Percentiles rank a stretch among this genome's conserved stretches.
These are phyloP conservation scores for Clistopyga incitator DNA, from an alignment of 2,888 invertebrate species.

Conservation along the genomic window DNA sequence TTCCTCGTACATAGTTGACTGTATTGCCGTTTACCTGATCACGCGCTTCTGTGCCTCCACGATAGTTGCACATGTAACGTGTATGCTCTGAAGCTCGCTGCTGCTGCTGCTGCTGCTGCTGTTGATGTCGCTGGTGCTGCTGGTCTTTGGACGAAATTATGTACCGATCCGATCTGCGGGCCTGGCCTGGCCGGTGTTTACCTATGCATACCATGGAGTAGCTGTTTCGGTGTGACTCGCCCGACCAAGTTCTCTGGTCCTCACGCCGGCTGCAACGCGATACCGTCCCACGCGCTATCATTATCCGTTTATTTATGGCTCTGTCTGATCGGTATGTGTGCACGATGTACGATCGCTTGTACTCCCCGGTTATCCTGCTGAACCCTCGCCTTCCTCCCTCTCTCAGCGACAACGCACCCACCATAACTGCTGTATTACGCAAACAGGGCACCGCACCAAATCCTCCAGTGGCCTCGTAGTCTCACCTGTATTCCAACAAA, in stretches of 20 bases:
- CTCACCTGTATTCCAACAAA: neutral
- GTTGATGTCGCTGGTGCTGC: slow-evolving; percentile 1
- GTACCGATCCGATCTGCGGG: slow-evolving; percentile 72
- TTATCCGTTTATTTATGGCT: slow-evolving; percentile 80
- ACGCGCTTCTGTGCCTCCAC: neutral
- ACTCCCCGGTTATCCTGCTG: slow-evolving; percentile 70
- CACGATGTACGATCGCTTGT: slow-evolving; percentile 71
- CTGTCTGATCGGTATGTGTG: slow-evolving; percentile 65
- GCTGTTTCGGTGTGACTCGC: slow-evolving; percentile 49
- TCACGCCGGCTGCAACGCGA: slow-evolving; percentile 41
- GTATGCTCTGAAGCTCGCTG: slow-evolving; percentile 29
- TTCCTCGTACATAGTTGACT: slow-evolving; percentile 12
- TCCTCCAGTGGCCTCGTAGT: neutral
- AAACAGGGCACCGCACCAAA: neutral
- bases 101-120: slow-evolving; percentile 18
- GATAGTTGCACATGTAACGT: slow-evolving; percentile 37
- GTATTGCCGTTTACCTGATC: slow-evolving; percentile 22
- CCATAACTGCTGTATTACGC: slow-evolving; percentile 21
- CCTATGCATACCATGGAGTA: slow-evolving; percentile 56
- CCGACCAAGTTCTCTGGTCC: slow-evolving; percentile 50
- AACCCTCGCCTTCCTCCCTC: neutral
- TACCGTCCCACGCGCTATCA: slow-evolving; percentile 71
- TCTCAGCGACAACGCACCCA: neutral
- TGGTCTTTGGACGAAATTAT: slow-evolving; percentile 71
- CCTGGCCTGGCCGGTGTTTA: slow-evolving; percentile 58